A percentile compares a stretch with the other conserved stretches of the same genome.
Evolutionary conservation across 2,113 vertebrate species (phyloP).

Genomic region (Piprites chloris): DNA sequence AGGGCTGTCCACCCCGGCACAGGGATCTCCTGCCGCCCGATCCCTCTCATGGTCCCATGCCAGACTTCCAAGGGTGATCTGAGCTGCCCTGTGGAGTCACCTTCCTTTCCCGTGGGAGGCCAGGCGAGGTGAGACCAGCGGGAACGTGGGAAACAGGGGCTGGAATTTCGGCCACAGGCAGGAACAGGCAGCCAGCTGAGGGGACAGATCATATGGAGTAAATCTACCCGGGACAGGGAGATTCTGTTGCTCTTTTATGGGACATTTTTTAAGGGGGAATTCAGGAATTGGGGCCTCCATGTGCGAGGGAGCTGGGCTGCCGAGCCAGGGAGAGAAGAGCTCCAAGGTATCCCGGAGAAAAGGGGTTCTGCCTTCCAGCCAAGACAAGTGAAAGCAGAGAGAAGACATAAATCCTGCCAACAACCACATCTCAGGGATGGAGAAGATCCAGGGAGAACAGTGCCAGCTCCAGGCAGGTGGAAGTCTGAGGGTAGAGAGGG

Average conservation of each 20-base stretch:
- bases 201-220: rapidly evolving
- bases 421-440: background rate
- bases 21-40: background rate
- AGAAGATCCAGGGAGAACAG: background rate
- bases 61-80: background rate
- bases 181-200: background rate
- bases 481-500: background rate
- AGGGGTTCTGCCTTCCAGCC: background rate
- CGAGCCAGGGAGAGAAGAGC: background rate
- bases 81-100: background rate
- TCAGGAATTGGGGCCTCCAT: background rate
- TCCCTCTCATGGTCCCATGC: background rate
- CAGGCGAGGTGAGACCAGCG: background rate
- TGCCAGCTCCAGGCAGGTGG: background rate
- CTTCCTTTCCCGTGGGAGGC: background rate
- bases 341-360: background rate
- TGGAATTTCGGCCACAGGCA: background rate
- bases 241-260: background rate
- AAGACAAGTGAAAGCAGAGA: background rate
- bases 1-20: background rate
- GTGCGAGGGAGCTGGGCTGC: background rate
- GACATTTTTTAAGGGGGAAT: background rate
- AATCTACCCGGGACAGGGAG: background rate
- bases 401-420: background rate
- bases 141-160: background rate